phyloP scores from a whole-genome alignment of 2,113 vertebrate species.

The Perca schrenkii region DNA sequence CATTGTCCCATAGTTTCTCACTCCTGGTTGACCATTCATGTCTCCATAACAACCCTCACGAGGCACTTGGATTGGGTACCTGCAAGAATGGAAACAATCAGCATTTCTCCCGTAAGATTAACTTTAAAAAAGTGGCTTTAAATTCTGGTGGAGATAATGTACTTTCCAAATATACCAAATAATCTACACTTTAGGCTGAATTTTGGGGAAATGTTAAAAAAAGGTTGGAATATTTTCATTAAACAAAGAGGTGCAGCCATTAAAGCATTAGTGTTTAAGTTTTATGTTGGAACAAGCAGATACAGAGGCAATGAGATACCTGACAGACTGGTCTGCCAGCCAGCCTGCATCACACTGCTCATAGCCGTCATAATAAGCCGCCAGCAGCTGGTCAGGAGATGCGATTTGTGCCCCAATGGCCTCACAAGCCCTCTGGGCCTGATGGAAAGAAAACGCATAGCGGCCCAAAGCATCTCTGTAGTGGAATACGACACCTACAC shows the following conservation, averaged over 20 bases:
- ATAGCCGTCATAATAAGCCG: constrained; percentile 91
- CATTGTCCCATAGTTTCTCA: constrained; percentile 93
- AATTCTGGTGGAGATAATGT: not conserved
- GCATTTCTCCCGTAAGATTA: not conserved
- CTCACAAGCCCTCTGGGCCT: constrained; percentile 88
- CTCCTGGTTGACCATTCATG: constrained; percentile 92
- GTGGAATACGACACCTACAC: constrained; percentile 94
- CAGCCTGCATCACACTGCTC: constrained; percentile 97
- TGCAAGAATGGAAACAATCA: constrained; percentile 55
- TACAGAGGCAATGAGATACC: constrained; percentile 77
- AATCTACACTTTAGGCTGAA: not conserved
- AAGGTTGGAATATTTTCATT: not conserved
- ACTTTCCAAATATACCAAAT: not conserved
- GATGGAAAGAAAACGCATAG: constrained; percentile 89
- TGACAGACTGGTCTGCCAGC: constrained; percentile 96
- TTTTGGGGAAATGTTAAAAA: not conserved
- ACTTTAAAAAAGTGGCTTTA: not conserved
- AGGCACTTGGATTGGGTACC: constrained; percentile 94
- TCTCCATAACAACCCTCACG: constrained; percentile 93
- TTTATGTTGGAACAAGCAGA: not conserved
- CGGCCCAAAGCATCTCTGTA: constrained; percentile 91
- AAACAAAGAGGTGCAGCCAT: not conserved
- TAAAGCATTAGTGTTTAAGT: not conserved
- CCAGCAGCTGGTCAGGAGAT: constrained; percentile 91
- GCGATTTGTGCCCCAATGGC: constrained; percentile 90